Evolutionary conservation across 2,797 vertebrate genomes (phyloP), one percentile per base, ranked within the genome.

Genomic region (Tinamus major): DNA sequence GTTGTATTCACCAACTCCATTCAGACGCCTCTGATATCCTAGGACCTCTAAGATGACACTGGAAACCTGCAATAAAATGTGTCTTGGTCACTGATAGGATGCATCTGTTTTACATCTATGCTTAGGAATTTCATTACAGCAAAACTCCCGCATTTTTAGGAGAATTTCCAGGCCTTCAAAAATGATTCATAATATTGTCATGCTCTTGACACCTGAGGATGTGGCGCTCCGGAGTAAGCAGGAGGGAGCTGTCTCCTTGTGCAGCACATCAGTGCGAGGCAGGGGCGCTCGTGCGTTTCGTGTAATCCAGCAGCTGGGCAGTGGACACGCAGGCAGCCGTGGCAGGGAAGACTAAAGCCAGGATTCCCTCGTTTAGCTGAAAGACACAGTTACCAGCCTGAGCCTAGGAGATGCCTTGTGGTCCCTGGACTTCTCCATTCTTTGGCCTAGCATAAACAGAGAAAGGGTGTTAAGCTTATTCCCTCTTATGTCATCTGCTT

Each of bases 171-270:
- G 44, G 13, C 9, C 77, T 79, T 87, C 27, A 63, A 48, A 78
- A 82, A 37, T 2, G 63, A 48, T 74, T 91, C 23, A 24, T 80
- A 17, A n/a, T 67, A 51, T 14, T 5, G 4, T 58, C 2, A 10
- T 24, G 12, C 5, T 89, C 21, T 70, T 91, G 72, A 31, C 27
- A 62, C 24, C 49, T 67, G 19, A 58, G 10, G 33, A 20, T 68
- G 13, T 49, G 51, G 15, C 21, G 12, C 24, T 46, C 5, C 39
- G 46, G 35, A 44, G 37, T 35, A n/a, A 79, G 6, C 6, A 72
- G 69, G 51, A 6, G 1, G 21, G 72, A 82, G 16, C 31, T 85
- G 24, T 13, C 70, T 70, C n/a, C 0, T 0, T 69, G 20, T 62
- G 53, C 26, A 53, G 67, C 31, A 68, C 3, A 10, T 41, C 68